Base-by-base conservation (phyloP, 2,888 invertebrate genomes). In the Dryobota labecula region DNA sequence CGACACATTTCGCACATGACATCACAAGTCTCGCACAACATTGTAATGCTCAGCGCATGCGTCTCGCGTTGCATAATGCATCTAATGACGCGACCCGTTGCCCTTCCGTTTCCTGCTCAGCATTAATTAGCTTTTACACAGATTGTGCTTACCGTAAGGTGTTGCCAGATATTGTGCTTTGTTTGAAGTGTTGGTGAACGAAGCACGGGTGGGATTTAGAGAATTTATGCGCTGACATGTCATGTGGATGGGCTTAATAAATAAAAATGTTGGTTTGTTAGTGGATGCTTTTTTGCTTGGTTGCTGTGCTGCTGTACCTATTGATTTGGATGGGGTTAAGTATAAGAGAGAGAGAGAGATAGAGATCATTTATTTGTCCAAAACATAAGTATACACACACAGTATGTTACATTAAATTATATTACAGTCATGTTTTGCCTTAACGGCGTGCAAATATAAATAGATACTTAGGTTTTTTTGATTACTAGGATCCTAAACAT, bases 71-170 rank as follows among this genome's bases (percentile, higher is more conserved):
- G 94, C 94, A 95, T 95, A 92, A 95, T 95, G 94, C 93, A 95
- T 91, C 89, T 91, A 91, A 92, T 91, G 93, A 89, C 88, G 90
- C 92, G 93, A 94, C 93, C 93, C 90, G 90, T 87, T 94, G 94
- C 92, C 93, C 94, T 94, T 94, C 95, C 95, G 92, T 87, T 92
- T 93, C 92, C 93, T 92, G 91, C 82, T 78, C 86, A 76, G 94
- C 92, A 94, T 94, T 93, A 93, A 94, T 94, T 91, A 93, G 90
- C 88, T 86, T 86, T 89, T 84, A 87, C 86, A 74, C 77, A 79
- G 87, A 82, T 86, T 81, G 78, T 67, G 75, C 57, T 80, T 72
- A 83, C 83, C 73, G 66, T 79, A 74, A 82, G 79, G 83, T 80
- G 79, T 80, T 78, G 54, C 79, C 51, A 72, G 78, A 68, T 82